Percentiles rank a stretch among this genome's conserved stretches.
These are phyloP conservation scores for Thermophis baileyi DNA, from an alignment of 2,113 vertebrate species.

Conservation along the genomic window DNA sequence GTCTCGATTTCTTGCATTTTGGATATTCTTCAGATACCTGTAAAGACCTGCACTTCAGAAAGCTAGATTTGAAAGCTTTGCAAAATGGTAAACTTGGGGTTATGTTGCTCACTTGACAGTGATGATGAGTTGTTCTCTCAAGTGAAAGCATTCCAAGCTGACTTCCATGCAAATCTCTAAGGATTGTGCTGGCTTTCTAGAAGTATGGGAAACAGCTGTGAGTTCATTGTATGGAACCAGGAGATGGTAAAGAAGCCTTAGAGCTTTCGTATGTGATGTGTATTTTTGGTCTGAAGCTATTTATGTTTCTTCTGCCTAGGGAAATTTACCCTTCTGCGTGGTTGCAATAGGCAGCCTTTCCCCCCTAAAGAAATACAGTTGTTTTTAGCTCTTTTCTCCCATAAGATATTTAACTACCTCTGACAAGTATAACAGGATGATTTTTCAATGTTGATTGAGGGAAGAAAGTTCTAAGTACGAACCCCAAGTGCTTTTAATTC, in stretches of 20 bases:
- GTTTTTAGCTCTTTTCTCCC: slow-evolving; percentile 5
- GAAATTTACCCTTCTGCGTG: slow-evolving; percentile 8
- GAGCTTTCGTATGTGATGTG: slow-evolving; percentile 27
- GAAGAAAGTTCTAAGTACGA: background rate
- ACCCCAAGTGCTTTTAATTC: background rate
- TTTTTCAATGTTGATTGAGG: background rate
- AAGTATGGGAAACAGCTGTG: slow-evolving; percentile 37
- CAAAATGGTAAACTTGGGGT: background rate
- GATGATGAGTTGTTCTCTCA: slow-evolving; percentile 1
- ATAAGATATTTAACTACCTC: background rate
- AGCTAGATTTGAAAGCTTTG: background rate
- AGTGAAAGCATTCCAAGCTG: background rate
- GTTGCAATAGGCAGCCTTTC: background rate
- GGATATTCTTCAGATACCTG: background rate
- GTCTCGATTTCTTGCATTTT: background rate
- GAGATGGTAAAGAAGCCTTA: slow-evolving; percentile 39
- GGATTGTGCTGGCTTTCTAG: slow-evolving; percentile 17
- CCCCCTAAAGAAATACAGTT: slow-evolving; percentile 6
- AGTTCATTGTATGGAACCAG: slow-evolving; percentile 15
- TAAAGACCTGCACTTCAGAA: background rate
- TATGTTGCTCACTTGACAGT: background rate
- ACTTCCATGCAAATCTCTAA: background rate
- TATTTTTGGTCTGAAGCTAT: slow-evolving; percentile 27
- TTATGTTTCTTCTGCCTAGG: background rate
- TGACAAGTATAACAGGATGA: background rate